Conservation (phyloP, 2,797 vertebrate species). For the Rhodeus uyekii region DNA sequence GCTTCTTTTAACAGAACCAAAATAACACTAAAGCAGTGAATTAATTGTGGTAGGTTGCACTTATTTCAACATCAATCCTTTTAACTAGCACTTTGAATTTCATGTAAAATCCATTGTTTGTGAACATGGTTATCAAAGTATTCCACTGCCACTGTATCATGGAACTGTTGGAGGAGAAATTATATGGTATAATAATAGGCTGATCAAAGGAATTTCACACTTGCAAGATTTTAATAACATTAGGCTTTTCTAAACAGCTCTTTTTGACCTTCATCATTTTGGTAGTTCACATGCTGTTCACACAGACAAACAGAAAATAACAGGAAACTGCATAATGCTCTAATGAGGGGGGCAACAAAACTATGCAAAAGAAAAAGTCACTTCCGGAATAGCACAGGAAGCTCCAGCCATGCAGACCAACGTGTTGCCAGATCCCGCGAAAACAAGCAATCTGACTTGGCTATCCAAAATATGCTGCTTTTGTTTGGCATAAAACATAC, state of each 20-base stretch:
- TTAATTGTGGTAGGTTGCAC: not conserved
- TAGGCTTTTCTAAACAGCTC: not conserved
- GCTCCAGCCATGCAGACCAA: constrained; percentile 50
- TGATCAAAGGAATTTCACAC: not conserved
- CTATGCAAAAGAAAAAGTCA: constrained; percentile 62
- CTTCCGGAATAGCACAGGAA: constrained; percentile 75
- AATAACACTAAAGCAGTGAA: not conserved
- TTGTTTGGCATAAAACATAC: not conserved
- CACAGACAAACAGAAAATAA: constrained; percentile 37
- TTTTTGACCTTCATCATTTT: not conserved
- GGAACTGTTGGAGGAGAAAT: not conserved
- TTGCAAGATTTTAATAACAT: not conserved
- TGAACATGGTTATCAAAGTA: not conserved
- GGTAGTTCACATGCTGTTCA: constrained; percentile 1
- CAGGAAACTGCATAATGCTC: constrained; percentile 45
- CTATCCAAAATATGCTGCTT: not conserved
- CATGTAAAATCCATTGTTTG: not conserved
- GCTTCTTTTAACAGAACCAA: not conserved
- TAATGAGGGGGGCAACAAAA: constrained; percentile 50
- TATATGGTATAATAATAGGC: not conserved
- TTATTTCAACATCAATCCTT: not conserved
- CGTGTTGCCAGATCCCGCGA: constrained; percentile 19
- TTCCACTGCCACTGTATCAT: not conserved
- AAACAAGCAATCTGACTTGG: not conserved
- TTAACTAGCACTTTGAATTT: not conserved